phyloP scores from a whole-genome alignment of 2,113 vertebrate species.

The Gymnogyps californianus region DNA sequence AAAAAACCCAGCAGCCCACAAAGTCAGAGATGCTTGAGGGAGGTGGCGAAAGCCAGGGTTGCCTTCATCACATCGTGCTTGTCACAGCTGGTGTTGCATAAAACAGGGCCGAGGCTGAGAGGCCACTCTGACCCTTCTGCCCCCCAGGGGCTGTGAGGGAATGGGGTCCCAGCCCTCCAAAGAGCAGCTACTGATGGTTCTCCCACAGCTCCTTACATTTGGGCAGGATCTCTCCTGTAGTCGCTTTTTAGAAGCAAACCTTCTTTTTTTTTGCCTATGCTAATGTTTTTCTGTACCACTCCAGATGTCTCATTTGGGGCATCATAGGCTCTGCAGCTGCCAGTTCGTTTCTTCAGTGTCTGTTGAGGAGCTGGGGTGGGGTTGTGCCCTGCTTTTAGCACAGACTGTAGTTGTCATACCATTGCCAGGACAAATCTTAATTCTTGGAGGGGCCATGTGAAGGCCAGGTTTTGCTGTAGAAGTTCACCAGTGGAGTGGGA shows the following conservation, averaged over 20 bases:
- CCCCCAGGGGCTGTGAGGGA: accelerated
- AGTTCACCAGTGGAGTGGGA: not conserved
- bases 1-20: not conserved
- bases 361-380: not conserved
- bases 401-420: not conserved
- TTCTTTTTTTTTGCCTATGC: not conserved
- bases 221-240: not conserved
- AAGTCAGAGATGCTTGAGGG: not conserved
- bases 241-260: not conserved
- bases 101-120: not conserved
- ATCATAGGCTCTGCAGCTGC: accelerated
- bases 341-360: not conserved
- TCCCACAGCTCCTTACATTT: not conserved
- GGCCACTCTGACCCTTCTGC: not conserved
- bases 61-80: not conserved
- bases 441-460: not conserved
- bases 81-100: not conserved
- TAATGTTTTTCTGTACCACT: not conserved
- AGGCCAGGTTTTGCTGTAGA: not conserved
- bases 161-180: not conserved
- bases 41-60: not conserved
- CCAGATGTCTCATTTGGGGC: not conserved
- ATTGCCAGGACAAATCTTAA: not conserved
- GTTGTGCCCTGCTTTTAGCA: not conserved
- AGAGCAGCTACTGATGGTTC: not conserved